Evolutionary conservation across 2,113 vertebrate genomes (phyloP).

Genomic region (Pao palembangensis): DNA sequence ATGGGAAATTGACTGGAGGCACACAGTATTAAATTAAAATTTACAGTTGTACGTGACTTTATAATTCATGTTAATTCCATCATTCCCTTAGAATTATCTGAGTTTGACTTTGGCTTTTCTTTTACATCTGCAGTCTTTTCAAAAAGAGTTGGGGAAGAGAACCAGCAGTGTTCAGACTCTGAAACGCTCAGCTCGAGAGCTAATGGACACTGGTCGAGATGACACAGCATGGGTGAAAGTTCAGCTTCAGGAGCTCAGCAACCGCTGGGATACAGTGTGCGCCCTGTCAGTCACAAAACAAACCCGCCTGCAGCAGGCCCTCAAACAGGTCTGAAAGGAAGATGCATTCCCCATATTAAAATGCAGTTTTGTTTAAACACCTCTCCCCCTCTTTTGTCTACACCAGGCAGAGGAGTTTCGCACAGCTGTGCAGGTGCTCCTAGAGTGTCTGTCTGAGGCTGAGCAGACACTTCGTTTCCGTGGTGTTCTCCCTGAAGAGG

Average conservation of each 20-base stretch:
- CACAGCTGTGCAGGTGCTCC: slow-evolving; percentile 84
- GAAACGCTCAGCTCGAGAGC: slow-evolving; percentile 91
- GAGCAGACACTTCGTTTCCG: slow-evolving; percentile 96
- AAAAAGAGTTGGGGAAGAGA: slow-evolving; percentile 96
- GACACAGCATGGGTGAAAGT: slow-evolving; percentile 98
- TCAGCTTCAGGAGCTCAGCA: slow-evolving; percentile 95
- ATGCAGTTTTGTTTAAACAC: background rate
- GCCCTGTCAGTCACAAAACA: slow-evolving; percentile 94
- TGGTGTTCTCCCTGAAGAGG: slow-evolving; percentile 91
- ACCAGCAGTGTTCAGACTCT: slow-evolving; percentile 90
- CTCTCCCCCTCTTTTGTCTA: accelerated
- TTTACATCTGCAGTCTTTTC: slow-evolving; percentile 81
- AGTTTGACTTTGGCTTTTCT: background rate
- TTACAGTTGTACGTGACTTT: too few relatives aligned
- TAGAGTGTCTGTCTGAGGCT: slow-evolving; percentile 97
- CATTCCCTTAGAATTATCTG: background rate
- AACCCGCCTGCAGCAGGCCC: slow-evolving; percentile 87
- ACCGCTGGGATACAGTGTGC: slow-evolving; percentile 95
- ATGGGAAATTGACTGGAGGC: too few relatives aligned
- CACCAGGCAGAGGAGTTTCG: slow-evolving; percentile 93
- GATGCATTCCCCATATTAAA: slow-evolving; percentile 1
- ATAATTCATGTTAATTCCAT: too few relatives aligned
- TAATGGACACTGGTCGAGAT: slow-evolving; percentile 90
- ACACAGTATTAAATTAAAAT: too few relatives aligned
- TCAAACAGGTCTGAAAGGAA: slow-evolving; percentile 84